Conservation (phyloP, 2,888 invertebrate species). For the Tachina grossa region DNA sequence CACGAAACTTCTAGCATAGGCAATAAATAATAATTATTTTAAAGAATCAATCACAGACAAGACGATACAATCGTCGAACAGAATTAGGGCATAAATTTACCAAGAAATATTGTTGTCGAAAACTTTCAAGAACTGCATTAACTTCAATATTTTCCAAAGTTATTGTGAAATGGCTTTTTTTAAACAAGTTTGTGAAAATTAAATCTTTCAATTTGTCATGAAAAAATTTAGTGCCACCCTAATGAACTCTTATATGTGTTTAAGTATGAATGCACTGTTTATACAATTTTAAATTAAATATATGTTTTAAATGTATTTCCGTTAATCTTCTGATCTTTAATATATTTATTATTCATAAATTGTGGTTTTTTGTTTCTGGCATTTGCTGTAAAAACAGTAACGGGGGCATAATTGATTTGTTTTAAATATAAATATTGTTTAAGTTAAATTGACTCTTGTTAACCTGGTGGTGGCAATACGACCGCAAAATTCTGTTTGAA, state of each 20-base stretch:
- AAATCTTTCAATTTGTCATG: background rate
- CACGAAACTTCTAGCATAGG: no score
- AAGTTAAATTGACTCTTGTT: no score
- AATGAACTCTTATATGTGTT: conserved; percentile 17
- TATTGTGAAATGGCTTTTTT: background rate
- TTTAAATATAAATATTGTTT: no score
- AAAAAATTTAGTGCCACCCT: background rate
- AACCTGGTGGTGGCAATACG: no score
- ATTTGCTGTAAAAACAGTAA: no score
- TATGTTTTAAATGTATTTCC: conserved; percentile 64
- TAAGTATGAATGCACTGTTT: conserved; percentile 27
- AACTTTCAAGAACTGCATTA: background rate
- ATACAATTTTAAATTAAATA: conserved; percentile 59
- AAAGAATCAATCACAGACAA: no score
- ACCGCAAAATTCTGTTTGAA: no score
- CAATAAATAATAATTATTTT: no score
- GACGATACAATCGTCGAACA: no score
- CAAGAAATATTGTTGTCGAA: background rate
- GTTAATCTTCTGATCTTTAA: conserved; percentile 58
- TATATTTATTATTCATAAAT: conserved; percentile 22
- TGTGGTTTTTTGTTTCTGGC: background rate
- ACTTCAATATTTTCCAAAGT: background rate
- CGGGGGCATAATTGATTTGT: no score
- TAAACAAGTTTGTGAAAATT: no score
- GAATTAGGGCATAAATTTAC: no score